Evolutionary conservation across 2,888 invertebrate genomes (phyloP).

Genomic region (Hypomecis atomaria): DNA sequence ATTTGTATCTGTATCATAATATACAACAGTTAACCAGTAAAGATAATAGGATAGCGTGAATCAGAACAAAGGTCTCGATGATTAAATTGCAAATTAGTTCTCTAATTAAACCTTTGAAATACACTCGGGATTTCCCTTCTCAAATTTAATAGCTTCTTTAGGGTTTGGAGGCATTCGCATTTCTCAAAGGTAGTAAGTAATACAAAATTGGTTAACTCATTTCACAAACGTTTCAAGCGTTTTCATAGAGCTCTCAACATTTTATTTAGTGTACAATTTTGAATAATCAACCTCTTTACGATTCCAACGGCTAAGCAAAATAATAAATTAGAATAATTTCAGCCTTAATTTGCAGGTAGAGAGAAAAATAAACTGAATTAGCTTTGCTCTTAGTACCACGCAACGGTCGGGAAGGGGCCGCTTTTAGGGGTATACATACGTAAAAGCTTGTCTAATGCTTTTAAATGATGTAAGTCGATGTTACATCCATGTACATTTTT

Average conservation of each 20-base stretch:
- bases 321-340: slow-evolving; percentile 60
- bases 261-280: slow-evolving; percentile 27
- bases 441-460: slow-evolving; percentile 2
- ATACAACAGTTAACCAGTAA: background rate
- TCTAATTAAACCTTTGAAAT: slow-evolving; percentile 9
- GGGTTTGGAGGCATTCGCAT: background rate
- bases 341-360: slow-evolving; percentile 57
- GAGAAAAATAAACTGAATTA: slow-evolving; percentile 67
- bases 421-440: slow-evolving; percentile 27
- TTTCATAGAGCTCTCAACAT: slow-evolving; percentile 21
- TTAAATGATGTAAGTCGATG: background rate
- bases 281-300: slow-evolving; percentile 35
- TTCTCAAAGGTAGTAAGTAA: slow-evolving; percentile 7
- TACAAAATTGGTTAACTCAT: slow-evolving; percentile 15
- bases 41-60: slow-evolving; percentile 4
- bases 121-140: slow-evolving; percentile 8
- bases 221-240: slow-evolving; percentile 29
- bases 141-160: slow-evolving; percentile 12
- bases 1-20: too few species aligned
- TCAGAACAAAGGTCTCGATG: slow-evolving; percentile 4
- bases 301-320: slow-evolving; percentile 47
- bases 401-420: slow-evolving; percentile 26
- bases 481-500: too few species aligned
- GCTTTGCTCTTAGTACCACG: slow-evolving; percentile 46
- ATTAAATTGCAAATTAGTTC: slow-evolving; percentile 14